Conservation (phyloP, 2,888 invertebrate genomes). For the Microplitis deprimator region DNA sequence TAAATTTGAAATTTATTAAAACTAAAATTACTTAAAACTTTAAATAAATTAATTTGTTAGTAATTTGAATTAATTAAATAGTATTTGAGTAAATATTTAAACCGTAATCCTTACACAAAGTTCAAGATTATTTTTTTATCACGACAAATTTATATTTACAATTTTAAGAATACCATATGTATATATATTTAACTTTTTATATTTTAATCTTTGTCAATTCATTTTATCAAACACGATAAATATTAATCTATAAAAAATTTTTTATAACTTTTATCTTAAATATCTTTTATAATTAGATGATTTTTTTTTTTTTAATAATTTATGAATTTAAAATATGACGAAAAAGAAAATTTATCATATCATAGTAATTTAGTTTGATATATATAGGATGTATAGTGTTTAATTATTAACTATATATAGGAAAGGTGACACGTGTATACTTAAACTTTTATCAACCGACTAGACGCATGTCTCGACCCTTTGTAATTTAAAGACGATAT, state of each 20-base stretch:
- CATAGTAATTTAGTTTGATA: too few relatives aligned
- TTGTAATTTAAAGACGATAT: slow-evolving; percentile 25
- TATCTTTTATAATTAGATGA: neutral
- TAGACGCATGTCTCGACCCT: slow-evolving; percentile 21
- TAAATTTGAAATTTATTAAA: neutral
- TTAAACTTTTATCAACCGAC: slow-evolving; percentile 10
- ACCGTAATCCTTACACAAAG: neutral
- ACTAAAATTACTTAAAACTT: too few relatives aligned
- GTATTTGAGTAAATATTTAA: neutral
- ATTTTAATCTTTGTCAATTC: neutral
- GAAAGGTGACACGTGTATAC: slow-evolving; percentile 10
- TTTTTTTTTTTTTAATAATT: neutral
- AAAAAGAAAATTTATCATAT: neutral
- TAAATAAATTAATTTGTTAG: neutral
- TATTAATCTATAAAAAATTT: neutral
- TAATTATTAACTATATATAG: neutral
- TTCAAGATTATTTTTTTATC: slow-evolving; percentile 16
- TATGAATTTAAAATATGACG: neutral
- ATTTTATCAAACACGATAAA: neutral
- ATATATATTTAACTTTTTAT: neutral
- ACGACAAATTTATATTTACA: neutral
- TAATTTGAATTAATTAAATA: neutral
- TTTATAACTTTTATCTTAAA: neutral
- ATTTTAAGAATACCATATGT: neutral
- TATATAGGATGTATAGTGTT: neutral